Evolutionary conservation across 2,113 vertebrate genomes (phyloP), one percentile per base, ranked within the genome.

Genomic region (Phylloscopus trochilus): DNA sequence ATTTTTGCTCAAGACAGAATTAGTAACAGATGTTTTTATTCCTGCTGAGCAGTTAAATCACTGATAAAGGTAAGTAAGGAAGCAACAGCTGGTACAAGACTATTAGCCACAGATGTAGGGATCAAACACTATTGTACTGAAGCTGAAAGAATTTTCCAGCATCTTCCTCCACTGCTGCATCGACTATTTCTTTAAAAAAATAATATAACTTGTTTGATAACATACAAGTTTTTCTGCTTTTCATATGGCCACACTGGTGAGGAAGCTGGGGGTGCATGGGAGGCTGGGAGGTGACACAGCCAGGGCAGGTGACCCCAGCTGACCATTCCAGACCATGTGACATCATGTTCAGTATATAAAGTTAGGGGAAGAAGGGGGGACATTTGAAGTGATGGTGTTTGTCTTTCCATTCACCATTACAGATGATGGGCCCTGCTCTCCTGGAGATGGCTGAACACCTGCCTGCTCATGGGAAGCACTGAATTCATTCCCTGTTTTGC

Each of bases 171-270:
- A 43, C 31, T 51, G 62, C 52, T 67, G 31, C 31, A 43, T 1
- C 35, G 31, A 58, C 17, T 30, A n/a, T 7, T 26, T 75, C 5
- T 55, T 62, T 46, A n/a, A n/a, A 2, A 20, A 67, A 85, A 66
- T 28, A 30, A 24, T 15, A 1, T 10, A 49, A 49, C 30, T 41
- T 58, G 43, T 35, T 49, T 43, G 43, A 19, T 35, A 49, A 49
- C 43, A 53, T 20, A 37, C 33, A 69, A 69, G 39, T 3, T 43
- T 37, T 43, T 35, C 51, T 64, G 26, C 66, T 73, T 80, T 43
- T 51, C 1, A 0, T 31, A 31, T 1, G 0, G 35, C 31, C 31
- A 31, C 1, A 1, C 26, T 49, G 31, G 31, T 1, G 9, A 44
- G 55, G 43, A 33, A 19, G 33, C 3, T 44, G 55, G 15, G 46